Percentiles rank a stretch among this genome's conserved stretches.
phyloP scores from a whole-genome alignment of 2,797 vertebrate genomes.

The Parauchenoglanis ngamensis region DNA sequence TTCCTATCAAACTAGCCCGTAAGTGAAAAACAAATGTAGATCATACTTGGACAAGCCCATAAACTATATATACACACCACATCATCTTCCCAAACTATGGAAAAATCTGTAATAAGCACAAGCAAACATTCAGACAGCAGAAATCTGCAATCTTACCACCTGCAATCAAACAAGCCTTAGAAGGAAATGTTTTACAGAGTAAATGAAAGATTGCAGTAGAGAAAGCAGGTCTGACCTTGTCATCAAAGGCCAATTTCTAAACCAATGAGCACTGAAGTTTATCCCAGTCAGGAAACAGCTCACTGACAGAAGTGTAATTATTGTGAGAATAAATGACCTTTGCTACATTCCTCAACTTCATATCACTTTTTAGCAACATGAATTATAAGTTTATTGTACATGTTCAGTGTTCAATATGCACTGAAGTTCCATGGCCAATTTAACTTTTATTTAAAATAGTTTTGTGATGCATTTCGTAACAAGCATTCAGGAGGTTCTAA shows the following conservation, averaged over 20 bases:
- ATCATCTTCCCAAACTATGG: neutral
- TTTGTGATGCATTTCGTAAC: neutral
- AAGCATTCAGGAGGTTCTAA: neutral
- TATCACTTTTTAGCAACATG: neutral
- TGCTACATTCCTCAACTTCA: neutral
- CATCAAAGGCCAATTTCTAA: constrained; percentile 25
- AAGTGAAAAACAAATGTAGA: neutral
- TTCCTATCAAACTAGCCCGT: neutral
- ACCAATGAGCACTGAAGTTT: constrained; percentile 19
- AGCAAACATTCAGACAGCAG: neutral
- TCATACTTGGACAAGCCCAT: neutral
- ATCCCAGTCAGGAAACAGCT: constrained; percentile 16
- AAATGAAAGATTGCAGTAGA: constrained; percentile 28
- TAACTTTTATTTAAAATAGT: neutral
- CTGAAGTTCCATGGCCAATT: neutral
- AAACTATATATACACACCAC: neutral
- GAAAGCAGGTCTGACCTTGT: neutral
- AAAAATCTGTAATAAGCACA: constrained; percentile 16
- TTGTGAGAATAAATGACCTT: constrained; percentile 27
- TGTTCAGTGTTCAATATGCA: neutral
- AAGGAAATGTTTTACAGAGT: constrained; percentile 27
- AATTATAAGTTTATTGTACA: neutral
- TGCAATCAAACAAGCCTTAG: neutral
- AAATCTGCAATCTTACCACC: constrained; percentile 11
- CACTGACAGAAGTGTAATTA: constrained; percentile 35